Evolutionary conservation across 2,797 vertebrate genomes (phyloP).

Genomic region (Crax fasciolata): DNA sequence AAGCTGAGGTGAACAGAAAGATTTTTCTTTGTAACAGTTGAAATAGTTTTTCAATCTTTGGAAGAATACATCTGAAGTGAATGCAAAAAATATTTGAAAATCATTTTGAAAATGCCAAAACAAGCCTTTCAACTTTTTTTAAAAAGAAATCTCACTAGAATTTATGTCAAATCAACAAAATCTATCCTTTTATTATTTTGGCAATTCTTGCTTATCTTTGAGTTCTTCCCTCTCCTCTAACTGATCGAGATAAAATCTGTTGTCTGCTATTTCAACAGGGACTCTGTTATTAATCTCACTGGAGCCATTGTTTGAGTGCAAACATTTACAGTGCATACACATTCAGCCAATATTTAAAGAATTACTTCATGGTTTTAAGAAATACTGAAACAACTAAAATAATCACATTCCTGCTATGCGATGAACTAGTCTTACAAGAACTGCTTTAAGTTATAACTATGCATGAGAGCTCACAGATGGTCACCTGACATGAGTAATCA

Average conservation of each 20-base stretch:
- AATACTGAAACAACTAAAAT: background rate
- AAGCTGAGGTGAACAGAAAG: background rate
- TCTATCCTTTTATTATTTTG: background rate
- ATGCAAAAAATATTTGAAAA: background rate
- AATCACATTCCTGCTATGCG: background rate
- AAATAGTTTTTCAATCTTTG: background rate
- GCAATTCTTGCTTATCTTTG: background rate
- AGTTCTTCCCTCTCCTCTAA: background rate
- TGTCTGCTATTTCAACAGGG: background rate
- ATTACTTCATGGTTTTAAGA: background rate
- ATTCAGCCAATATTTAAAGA: background rate
- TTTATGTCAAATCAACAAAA: background rate
- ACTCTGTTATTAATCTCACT: background rate
- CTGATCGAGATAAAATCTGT: background rate
- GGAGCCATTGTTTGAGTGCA: background rate
- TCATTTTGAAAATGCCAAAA: background rate
- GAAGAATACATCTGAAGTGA: background rate
- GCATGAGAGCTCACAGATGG: background rate
- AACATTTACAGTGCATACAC: background rate
- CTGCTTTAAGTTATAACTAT: background rate
- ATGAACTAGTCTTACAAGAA: background rate
- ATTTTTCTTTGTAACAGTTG: background rate
- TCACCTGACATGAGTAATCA: conserved; percentile 34
- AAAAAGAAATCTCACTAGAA: background rate
- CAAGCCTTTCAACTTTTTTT: background rate